A percentile compares a stretch with the other conserved stretches of the same genome.
phyloP scores from a whole-genome alignment of 2,888 invertebrate species.

The Pachydiplax longipennis region DNA sequence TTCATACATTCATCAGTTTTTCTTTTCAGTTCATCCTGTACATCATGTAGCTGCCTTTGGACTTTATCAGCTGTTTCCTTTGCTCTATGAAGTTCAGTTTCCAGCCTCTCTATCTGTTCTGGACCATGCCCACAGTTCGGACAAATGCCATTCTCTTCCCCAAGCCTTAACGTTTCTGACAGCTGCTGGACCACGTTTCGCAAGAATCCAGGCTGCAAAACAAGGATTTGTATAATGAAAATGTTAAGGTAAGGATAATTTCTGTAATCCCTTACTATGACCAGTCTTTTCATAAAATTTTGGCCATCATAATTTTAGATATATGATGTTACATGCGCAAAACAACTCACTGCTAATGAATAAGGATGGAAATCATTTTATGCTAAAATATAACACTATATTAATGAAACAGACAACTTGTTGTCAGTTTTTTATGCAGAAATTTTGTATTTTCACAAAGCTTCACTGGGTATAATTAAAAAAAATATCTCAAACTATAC shows the following conservation, averaged over 20 bases:
- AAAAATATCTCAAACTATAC: no score
- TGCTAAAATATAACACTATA: no score
- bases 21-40: slow-evolving; percentile 81
- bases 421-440: no score
- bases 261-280: not conserved
- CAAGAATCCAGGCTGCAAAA: slow-evolving; percentile 62
- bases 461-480: no score
- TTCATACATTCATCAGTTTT: slow-evolving; percentile 81
- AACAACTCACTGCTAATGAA: no score
- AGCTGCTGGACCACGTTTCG: slow-evolving; percentile 57
- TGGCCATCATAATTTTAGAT: no score
- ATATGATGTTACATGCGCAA: no score
- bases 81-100: slow-evolving; percentile 59
- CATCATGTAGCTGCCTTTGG: slow-evolving; percentile 75
- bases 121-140: slow-evolving; percentile 68
- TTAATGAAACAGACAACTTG: no score
- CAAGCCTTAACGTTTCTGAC: slow-evolving; percentile 49
- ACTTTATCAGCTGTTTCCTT: slow-evolving; percentile 71
- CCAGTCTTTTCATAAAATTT: not conserved
- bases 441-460: no score
- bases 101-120: slow-evolving; percentile 53
- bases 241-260: not conserved
- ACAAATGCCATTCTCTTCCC: slow-evolving; percentile 48
- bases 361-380: no score
- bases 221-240: not conserved